Percentiles rank a stretch among this genome's conserved stretches.
phyloP scores from a whole-genome alignment of 1,140 invertebrate genomes.

The Ceratosolen solmsi region DNA sequence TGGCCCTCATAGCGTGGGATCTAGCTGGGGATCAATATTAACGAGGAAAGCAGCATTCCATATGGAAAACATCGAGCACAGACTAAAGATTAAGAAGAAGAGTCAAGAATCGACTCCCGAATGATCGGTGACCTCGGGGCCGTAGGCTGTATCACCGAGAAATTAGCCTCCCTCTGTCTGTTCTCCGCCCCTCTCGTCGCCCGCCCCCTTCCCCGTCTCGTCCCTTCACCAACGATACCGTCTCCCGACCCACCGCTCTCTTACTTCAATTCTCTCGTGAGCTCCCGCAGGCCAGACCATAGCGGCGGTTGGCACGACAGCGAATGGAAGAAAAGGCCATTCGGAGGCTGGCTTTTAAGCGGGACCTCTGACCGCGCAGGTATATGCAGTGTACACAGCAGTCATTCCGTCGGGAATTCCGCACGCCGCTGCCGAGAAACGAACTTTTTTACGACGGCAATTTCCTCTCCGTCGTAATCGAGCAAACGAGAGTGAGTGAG shows the following conservation, averaged over 20 bases:
- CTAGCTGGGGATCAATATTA: conserved; percentile 9
- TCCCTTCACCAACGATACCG: neutral
- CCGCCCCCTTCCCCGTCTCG: neutral
- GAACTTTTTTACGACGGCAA: conserved; percentile 47
- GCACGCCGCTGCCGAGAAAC: conserved; percentile 37
- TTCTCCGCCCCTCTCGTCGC: neutral
- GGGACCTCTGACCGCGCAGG: conserved; percentile 36
- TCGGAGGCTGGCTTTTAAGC: conserved; percentile 19
- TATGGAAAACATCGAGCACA: too few species aligned
- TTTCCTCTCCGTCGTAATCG: conserved; percentile 42
- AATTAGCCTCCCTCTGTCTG: conserved; percentile 45
- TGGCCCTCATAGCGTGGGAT: neutral
- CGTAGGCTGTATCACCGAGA: conserved; percentile 31
- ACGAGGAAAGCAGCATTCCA: conserved; percentile 6
- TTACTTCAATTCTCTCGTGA: too few species aligned
- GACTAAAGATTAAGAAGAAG: conserved; percentile 3
- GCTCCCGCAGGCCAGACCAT: neutral
- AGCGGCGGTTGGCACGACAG: neutral
- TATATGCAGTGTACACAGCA: neutral
- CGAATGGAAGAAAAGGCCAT: conserved; percentile 24
- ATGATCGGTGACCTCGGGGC: conserved; percentile 56
- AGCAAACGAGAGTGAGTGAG: conserved; percentile 22
- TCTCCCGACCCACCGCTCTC: too few species aligned
- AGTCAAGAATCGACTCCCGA: conserved; percentile 50
- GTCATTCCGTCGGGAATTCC: conserved; percentile 34